Conservation (phyloP, 37 sponge, comb jelly and placozoan genomes). For the Ephydatia muelleri region DNA sequence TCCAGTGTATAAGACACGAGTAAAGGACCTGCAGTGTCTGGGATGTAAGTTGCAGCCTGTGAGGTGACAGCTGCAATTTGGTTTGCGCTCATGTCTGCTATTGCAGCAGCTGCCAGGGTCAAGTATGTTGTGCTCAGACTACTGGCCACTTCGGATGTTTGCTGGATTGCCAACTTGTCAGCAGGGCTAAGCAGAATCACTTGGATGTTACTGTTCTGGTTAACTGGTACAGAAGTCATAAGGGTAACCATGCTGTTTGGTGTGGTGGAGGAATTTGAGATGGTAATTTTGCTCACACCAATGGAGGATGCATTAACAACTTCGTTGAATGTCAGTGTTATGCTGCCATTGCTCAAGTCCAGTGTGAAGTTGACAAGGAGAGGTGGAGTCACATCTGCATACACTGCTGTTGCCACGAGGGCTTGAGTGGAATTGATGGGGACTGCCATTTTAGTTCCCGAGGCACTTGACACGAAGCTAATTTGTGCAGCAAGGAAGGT, state of each 20-base stretch:
- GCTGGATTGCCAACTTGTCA: constrained; percentile 71
- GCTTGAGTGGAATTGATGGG: constrained; percentile 20
- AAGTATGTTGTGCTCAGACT: constrained; percentile 74
- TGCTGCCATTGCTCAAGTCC: constrained; percentile 47
- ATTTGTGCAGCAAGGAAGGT: constrained; percentile 58
- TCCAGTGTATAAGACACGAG: constrained; percentile 63
- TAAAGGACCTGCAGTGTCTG: constrained; percentile 63
- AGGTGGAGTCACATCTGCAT: constrained; percentile 61
- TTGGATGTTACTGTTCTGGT: constrained; percentile 62
- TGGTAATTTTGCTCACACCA: constrained; percentile 20
- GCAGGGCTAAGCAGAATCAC: constrained; percentile 51
- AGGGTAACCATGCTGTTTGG: constrained; percentile 33
- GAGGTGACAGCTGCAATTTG: constrained; percentile 20
- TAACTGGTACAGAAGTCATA: constrained; percentile 15
- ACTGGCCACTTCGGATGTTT: constrained; percentile 44
- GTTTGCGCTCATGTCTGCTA: constrained; percentile 63
- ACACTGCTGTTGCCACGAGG: constrained; percentile 17
- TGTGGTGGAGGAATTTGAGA: constrained; percentile 41
- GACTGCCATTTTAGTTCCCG: constrained; percentile 26
- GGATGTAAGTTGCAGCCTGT: constrained; percentile 35
- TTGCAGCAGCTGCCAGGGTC: constrained; percentile 57
- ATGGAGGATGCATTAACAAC: constrained; percentile 67
- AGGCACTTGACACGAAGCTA: constrained; percentile 60
- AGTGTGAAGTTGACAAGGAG: constrained; percentile 52
- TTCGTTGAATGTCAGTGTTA: constrained; percentile 83